Evolutionary conservation across 2,888 invertebrate genomes (phyloP).

Genomic region (Scelioninae gen. 1): DNA sequence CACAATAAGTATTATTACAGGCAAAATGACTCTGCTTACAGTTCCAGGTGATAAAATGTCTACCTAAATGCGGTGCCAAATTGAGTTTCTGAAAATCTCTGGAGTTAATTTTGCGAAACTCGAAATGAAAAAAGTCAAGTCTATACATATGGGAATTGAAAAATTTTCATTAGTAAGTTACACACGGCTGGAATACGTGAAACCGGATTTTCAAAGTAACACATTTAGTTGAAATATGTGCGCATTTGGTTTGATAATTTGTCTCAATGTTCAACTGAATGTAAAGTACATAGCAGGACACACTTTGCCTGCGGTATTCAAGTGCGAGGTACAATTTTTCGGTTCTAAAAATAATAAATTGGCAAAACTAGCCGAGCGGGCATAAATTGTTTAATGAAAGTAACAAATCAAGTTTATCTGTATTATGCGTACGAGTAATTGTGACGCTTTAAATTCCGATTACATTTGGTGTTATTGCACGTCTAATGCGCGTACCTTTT

Average conservation of each 20-base stretch:
- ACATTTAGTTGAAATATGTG: conserved; percentile 18
- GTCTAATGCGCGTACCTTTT: conserved; percentile 14
- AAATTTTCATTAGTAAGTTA: conserved; percentile 1
- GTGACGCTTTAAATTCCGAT: conserved; percentile 4
- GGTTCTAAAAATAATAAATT: conserved; percentile 1
- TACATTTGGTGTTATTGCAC: not conserved
- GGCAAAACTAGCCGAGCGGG: too few relatives aligned
- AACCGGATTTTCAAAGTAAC: conserved; percentile 3
- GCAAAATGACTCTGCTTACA: conserved; percentile 53
- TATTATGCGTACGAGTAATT: conserved; percentile 1
- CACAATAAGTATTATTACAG: conserved; percentile 51
- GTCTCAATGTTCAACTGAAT: conserved; percentile 14
- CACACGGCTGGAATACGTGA: conserved; percentile 9
- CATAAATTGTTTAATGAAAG: not conserved
- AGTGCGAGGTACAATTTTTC: conserved; percentile 1
- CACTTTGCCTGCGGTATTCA: not conserved
- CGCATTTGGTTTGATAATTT: conserved; percentile 36
- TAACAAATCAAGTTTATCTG: conserved; percentile 12
- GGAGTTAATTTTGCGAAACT: conserved; percentile 6
- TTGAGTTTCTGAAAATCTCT: not conserved
- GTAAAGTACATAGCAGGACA: not conserved
- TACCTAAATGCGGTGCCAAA: conserved; percentile 16
- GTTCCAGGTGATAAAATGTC: conserved; percentile 39
- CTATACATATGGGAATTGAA: conserved; percentile 8
- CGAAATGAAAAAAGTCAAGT: not conserved